phyloP scores from a whole-genome alignment of 64 coral and sea anemone species.

The Stichodactyla mertensii region DNA sequence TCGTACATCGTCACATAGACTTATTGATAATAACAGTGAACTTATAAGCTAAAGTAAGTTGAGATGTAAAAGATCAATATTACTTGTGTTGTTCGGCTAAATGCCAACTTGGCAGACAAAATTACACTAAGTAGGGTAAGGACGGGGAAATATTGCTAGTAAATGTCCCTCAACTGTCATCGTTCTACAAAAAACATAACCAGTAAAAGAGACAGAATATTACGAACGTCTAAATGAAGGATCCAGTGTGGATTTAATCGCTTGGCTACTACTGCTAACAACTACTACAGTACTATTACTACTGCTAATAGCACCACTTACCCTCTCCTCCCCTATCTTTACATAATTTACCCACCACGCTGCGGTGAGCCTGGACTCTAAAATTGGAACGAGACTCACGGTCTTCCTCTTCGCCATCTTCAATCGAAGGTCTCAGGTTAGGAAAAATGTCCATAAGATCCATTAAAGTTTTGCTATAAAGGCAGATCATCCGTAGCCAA shows the following conservation, averaged over 20 bases:
- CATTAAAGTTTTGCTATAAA: not conserved
- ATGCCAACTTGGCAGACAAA: conserved; percentile 13
- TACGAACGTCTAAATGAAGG: not conserved
- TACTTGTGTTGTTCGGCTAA: not conserved
- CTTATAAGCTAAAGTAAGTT: too few species aligned
- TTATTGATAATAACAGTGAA: not conserved
- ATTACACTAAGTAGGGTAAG: not conserved
- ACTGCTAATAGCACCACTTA: too few species aligned
- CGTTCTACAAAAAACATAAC: not conserved
- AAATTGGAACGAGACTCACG: conserved; percentile 19
- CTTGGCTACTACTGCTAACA: too few species aligned
- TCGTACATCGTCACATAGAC: conserved; percentile 55
- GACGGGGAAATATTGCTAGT: not conserved
- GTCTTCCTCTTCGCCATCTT: conserved; percentile 39
- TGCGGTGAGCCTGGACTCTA: conserved; percentile 8
- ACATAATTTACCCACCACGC: not conserved
- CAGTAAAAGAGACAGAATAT: too few species aligned
- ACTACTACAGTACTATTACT: too few species aligned
- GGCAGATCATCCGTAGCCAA: not conserved
- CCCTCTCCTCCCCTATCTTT: not conserved
- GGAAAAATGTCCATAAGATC: conserved; percentile 4
- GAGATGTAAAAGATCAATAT: too few species aligned
- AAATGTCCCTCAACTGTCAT: not conserved
- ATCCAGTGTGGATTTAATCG: not conserved
- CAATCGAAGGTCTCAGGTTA: conserved; percentile 27